These are phyloP conservation scores for Colletes collaris DNA, from an alignment of 2,888 invertebrate species.

Conservation along the genomic window DNA sequence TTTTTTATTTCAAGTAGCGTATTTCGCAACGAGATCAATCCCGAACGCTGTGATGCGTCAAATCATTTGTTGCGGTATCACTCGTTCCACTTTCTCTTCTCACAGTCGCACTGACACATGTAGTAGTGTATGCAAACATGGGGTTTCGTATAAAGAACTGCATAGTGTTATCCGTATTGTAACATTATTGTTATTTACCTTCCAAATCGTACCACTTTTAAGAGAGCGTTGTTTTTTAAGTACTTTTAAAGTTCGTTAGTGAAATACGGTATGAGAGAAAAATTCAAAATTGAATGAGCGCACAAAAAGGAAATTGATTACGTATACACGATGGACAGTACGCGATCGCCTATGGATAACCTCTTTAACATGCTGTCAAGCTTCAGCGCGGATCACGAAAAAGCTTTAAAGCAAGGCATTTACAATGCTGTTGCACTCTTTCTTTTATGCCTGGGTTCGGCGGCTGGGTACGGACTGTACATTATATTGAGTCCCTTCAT, in stretches of 20 bases:
- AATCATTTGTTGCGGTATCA: not conserved
- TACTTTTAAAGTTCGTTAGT: not conserved
- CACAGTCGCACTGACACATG: not conserved
- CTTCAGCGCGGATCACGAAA: constrained; percentile 91
- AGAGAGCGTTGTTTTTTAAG: not conserved
- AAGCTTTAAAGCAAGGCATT: constrained; percentile 95
- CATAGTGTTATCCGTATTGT: constrained; percentile 6
- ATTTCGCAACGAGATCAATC: not conserved
- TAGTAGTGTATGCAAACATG: not conserved
- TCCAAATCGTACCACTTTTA: not conserved
- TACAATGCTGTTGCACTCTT: constrained; percentile 94
- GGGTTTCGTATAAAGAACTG: constrained; percentile 1
- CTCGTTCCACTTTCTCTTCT: not conserved
- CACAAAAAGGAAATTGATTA: constrained; percentile 25
- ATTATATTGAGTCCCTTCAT: constrained; percentile 95
- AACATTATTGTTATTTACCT: not conserved
- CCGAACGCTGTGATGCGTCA: not conserved
- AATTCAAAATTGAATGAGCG: constrained; percentile 49
- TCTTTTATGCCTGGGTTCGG: constrained; percentile 88
- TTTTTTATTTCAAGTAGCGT: not conserved
- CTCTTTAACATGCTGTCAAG: constrained; percentile 88
- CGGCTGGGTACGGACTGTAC: constrained; percentile 91
- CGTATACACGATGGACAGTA: constrained; percentile 81
- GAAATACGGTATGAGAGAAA: not conserved
- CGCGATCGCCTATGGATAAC: constrained; percentile 86